These are phyloP conservation scores for Beaufortia kweichowensis DNA, from an alignment of 2,113 vertebrate species.

Conservation along the genomic window DNA sequence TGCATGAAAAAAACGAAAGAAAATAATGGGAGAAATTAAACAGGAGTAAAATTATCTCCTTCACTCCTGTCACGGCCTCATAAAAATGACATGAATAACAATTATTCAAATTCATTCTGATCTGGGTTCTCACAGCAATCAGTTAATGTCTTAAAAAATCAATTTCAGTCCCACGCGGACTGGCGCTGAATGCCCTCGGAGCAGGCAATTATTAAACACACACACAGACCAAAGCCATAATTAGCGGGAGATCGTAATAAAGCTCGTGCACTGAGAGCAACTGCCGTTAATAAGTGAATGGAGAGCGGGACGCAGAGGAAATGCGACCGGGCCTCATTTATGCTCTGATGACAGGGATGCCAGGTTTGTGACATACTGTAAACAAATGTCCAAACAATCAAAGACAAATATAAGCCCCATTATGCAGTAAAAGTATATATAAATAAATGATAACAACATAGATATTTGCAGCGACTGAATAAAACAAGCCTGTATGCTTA, in stretches of 20 bases:
- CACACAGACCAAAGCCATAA: constrained; percentile 78
- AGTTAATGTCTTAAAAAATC: constrained; percentile 80
- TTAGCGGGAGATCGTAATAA: constrained; percentile 72
- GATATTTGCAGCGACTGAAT: too few species aligned
- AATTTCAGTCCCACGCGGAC: constrained; percentile 77
- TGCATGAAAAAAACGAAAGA: background rate
- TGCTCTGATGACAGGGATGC: constrained; percentile 33
- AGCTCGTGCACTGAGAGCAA: constrained; percentile 69
- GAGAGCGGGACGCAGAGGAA: constrained; percentile 33
- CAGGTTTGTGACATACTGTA: background rate
- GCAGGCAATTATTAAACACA: constrained; percentile 81
- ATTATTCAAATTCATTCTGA: constrained; percentile 81
- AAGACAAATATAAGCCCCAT: too few species aligned
- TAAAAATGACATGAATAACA: constrained; percentile 78
- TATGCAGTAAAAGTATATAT: too few species aligned
- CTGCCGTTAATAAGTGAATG: constrained; percentile 35
- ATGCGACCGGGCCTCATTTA: constrained; percentile 32
- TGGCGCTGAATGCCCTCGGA: constrained; percentile 78
- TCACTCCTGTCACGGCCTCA: constrained; percentile 42
- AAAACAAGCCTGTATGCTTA: too few species aligned
- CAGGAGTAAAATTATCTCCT: background rate
- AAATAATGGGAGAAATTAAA: background rate
- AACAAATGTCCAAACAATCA: constrained; percentile 16
- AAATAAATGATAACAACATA: too few species aligned
- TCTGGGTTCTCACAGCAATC: constrained; percentile 78